Evolutionary conservation across 2,797 vertebrate species (phyloP).

Genomic region (Anolis apletophallus): DNA sequence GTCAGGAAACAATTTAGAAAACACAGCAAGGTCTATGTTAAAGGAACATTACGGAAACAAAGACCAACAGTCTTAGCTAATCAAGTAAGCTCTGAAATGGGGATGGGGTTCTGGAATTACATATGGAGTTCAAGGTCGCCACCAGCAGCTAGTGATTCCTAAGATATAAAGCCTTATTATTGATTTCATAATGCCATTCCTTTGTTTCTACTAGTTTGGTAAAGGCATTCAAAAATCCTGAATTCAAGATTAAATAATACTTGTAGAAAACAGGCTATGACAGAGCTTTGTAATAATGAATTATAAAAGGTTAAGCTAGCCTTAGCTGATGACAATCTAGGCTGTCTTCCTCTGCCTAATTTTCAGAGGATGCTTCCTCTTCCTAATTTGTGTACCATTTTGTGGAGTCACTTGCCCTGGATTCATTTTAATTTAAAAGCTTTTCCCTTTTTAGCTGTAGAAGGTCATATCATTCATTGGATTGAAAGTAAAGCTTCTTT

Average conservation of each 20-base stretch:
- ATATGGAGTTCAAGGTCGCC: not conserved
- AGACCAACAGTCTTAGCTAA: not conserved
- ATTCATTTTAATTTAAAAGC: conserved; percentile 62
- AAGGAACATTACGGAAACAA: not conserved
- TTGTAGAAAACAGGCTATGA: not conserved
- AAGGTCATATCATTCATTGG: conserved; percentile 97
- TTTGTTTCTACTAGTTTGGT: not conserved
- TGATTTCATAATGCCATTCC: not conserved
- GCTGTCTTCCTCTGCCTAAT: not conserved
- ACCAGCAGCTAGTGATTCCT: not conserved
- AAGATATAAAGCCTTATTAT: not conserved
- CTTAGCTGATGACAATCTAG: not conserved
- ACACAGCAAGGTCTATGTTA: not conserved
- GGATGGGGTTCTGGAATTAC: not conserved
- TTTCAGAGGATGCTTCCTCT: not conserved
- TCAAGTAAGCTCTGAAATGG: not conserved
- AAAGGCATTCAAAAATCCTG: not conserved
- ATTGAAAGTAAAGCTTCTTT: conserved; percentile 99
- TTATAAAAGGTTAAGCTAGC: not conserved
- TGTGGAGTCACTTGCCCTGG: conserved; percentile 31
- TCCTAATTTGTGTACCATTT: not conserved
- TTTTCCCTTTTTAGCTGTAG: conserved; percentile 85
- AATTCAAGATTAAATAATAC: not conserved
- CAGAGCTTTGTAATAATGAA: not conserved
- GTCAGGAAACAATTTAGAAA: not conserved